Conservation (phyloP, 2,113 vertebrate genomes). For the Bos indicus region DNA sequence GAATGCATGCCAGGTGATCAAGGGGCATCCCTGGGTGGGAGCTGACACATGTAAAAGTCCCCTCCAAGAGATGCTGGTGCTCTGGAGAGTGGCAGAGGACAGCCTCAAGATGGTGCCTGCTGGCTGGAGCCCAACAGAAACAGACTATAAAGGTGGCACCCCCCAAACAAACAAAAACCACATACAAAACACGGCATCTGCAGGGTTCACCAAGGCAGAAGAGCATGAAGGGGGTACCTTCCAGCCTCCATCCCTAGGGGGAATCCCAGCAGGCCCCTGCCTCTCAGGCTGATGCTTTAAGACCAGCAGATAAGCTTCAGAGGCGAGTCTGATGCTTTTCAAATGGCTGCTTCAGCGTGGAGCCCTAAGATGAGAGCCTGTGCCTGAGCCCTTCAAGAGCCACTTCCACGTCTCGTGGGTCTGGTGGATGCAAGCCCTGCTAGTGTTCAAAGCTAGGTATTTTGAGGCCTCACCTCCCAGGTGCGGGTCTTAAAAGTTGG, state of each 20-base stretch:
- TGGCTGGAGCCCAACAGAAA: neutral
- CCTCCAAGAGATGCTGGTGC: neutral
- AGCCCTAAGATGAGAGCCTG: neutral
- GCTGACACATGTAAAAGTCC: neutral
- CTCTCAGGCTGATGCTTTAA: neutral
- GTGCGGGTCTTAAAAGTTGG: neutral
- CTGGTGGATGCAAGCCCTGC: neutral
- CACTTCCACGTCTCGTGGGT: neutral
- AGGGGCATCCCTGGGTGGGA: neutral
- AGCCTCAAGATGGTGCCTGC: neutral
- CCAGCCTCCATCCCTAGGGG: neutral
- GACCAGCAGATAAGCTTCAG: neutral
- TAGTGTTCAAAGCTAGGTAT: neutral
- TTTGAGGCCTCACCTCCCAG: neutral
- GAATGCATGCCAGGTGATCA: neutral
- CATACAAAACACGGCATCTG: accelerated
- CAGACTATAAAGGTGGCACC: neutral
- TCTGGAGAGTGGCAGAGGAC: neutral
- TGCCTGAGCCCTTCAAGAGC: neutral
- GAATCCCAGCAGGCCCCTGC: neutral
- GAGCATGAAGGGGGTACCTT: neutral
- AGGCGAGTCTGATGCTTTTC: neutral
- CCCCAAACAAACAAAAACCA: neutral
- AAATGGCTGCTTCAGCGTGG: neutral
- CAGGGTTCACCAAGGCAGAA: neutral